Evolutionary conservation across 1,140 invertebrate genomes (phyloP), one percentile per base, ranked within the genome.

Genomic region (Drosophila serrata): DNA sequence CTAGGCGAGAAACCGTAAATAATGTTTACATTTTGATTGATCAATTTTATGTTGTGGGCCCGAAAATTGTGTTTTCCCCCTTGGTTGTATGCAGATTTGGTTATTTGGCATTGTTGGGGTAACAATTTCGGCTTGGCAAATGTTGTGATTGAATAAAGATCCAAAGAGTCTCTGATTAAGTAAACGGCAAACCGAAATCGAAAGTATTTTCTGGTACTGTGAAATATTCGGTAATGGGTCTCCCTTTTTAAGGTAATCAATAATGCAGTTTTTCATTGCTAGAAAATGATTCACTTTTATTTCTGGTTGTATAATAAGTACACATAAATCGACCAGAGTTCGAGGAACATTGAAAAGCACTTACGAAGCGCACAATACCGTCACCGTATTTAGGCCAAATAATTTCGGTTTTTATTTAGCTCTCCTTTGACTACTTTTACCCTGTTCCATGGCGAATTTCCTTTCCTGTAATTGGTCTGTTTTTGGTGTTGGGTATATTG

Each of bases 21-120:
- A 72, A 79, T 72, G 58, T 63, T 79, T 70, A 63, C 75, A 70
- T 70, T 70, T 49, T 78, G 75, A 78, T 78, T 78, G 75, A 78
- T 62, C 59, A 78, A 78, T 78, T 70, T 70, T 53, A 53, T 70
- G 42, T 57, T 70, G 68, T 70, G 63, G 67, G 39, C 13, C 19
- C 67, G 27, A 48, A 72, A 72, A 72, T 59, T 72, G 67, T 48
- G 35, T 72, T 67, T 63, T 19, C 57, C 57, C 57, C 31, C 43
- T 17, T 42, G 35, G 35, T 64, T 35, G 62, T 35, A 17, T 62
- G 40, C 29, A 69, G 29, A 35, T 67, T 68, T 55, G 22, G 29
- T 53, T 73, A 72, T 70, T 48, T 48, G 40, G 19, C 68, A 46
- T 40, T 31, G 49, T 27, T 46, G 46, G 46, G 39, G 33, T 31